Base-by-base conservation (phyloP, 2,113 vertebrate genomes). In the Etia nguti region DNA sequence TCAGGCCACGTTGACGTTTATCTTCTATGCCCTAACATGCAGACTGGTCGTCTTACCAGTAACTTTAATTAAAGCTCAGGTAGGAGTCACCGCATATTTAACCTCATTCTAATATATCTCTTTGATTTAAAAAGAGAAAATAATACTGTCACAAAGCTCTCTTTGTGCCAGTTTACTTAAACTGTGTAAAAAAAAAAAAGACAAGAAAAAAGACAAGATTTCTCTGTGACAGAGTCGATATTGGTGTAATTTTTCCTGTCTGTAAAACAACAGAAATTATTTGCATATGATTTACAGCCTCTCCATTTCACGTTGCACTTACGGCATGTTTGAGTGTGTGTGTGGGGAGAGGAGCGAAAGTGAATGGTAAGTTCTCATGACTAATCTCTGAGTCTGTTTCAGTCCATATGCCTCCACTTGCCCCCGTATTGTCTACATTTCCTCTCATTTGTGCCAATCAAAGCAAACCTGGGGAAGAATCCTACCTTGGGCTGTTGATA, bases 21-120 rank as follows among this genome's bases (percentile, higher is more conserved):
- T 92, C 89, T 92, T 80, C 82, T 92, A 88, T 95, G 96, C 93
- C 94, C 95, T 91, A 94, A 96, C 96, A 94, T 57, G 96, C 90
- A 94, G 92, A 59, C 88, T 59, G 79, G 89, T 88, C 89, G 65
- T 90, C 86, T 93, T 90, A 87, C 88, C 79, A 79, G 79, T 68
- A 91, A 94, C 87, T 95, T 96, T 94, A 95, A 96, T 95, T 94
- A 94, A 95, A 94, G 80, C 86, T 60, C 52, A 81, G 82, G 81
- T 70, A 85, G 89, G 36, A 93, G 91, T 93, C 65, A 9, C 85
- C 43, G 84, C 62, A 89, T 92, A 92, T 89, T 90, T 87, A 89
- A 88, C 75, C 73, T 86, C 73, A 65, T 82, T 5, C 10, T 75
- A 81, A 87, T 82, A 50, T 22, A 10, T 62, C 31, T 75, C 41